phyloP scores from a whole-genome alignment of 1,140 invertebrate species.

The Nylanderia fulva region DNA sequence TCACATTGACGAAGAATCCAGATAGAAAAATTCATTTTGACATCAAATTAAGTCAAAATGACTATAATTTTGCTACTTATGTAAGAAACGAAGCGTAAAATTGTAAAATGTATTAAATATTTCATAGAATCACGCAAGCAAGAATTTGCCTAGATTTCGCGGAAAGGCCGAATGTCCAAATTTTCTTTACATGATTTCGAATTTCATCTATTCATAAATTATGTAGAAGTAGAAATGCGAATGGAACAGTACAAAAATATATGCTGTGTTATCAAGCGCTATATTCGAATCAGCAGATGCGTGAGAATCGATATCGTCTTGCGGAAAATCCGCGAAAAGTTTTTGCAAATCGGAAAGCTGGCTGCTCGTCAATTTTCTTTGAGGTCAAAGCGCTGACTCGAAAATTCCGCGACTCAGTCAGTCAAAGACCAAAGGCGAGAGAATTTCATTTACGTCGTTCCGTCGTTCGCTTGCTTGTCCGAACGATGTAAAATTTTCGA shows the following conservation, averaged over 20 bases:
- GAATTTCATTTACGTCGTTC: slow-evolving; percentile 54
- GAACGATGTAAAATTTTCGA: slow-evolving; percentile 46
- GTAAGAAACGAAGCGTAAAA: too few species aligned
- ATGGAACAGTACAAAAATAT: neutral
- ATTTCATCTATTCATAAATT: neutral
- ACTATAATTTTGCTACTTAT: too few species aligned
- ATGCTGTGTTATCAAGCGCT: too few species aligned
- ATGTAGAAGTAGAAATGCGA: neutral
- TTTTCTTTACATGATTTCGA: neutral
- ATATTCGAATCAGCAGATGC: neutral
- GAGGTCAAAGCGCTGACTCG: neutral
- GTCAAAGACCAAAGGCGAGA: slow-evolving; percentile 31
- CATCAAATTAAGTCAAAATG: too few species aligned
- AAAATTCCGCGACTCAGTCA: slow-evolving; percentile 1
- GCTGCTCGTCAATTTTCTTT: slow-evolving; percentile 13
- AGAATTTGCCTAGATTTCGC: neutral
- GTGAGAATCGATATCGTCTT: neutral
- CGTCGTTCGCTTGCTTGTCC: slow-evolving; percentile 20
- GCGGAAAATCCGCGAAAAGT: neutral
- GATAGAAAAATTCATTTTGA: too few species aligned
- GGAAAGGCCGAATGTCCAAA: neutral
- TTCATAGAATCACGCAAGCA: neutral
- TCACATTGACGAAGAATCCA: too few species aligned
- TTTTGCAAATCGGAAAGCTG: slow-evolving; percentile 6
- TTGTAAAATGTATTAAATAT: too few species aligned